A percentile compares a stretch with the other conserved stretches of the same genome.
Conservation (phyloP, 2,888 invertebrate genomes). For the Drosophila merina region DNA sequence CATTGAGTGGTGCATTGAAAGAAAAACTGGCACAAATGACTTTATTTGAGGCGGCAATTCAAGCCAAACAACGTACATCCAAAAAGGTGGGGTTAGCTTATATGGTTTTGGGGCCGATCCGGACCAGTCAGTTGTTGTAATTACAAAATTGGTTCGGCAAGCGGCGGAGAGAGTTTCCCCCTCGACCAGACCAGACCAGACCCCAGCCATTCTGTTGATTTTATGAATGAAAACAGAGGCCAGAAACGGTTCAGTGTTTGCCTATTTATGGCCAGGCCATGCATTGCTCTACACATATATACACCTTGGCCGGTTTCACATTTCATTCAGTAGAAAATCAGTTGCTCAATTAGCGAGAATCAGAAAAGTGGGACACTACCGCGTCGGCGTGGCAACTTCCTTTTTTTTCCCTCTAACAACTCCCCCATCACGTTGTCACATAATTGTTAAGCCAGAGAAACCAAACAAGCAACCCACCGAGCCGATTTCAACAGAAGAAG, state of each 20-base stretch:
- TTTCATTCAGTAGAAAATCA: constrained; percentile 73
- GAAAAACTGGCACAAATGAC: constrained; percentile 73
- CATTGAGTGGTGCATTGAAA: constrained; percentile 39
- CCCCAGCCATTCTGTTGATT: constrained; percentile 49
- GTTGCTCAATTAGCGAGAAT: constrained; percentile 71
- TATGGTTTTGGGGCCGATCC: constrained; percentile 51
- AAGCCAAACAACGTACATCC: constrained; percentile 20
- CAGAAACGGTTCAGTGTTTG: constrained; percentile 42
- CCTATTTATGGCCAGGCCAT: constrained; percentile 62
- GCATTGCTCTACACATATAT: constrained; percentile 52
- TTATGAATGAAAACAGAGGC: constrained; percentile 73
- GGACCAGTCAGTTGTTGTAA: constrained; percentile 55
- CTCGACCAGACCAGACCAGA: constrained; percentile 1
- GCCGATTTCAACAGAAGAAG: constrained; percentile 35
- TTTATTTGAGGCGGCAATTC: constrained; percentile 52
- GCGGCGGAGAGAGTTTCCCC: constrained; percentile 60
- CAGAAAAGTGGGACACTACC: constrained; percentile 64
- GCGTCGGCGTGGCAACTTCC: constrained; percentile 53
- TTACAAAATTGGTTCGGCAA: constrained; percentile 69
- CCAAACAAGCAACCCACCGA: constrained; percentile 31
- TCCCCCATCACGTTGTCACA: constrained; percentile 29
- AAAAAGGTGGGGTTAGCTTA: constrained; percentile 35
- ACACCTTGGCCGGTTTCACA: constrained; percentile 64
- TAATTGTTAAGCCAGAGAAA: constrained; percentile 26
- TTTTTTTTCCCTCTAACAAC: constrained; percentile 43